Percentiles rank a stretch among this genome's conserved stretches.
Evolutionary conservation across 2,888 invertebrate species (phyloP).

Genomic region (Drosophila siamana): DNA sequence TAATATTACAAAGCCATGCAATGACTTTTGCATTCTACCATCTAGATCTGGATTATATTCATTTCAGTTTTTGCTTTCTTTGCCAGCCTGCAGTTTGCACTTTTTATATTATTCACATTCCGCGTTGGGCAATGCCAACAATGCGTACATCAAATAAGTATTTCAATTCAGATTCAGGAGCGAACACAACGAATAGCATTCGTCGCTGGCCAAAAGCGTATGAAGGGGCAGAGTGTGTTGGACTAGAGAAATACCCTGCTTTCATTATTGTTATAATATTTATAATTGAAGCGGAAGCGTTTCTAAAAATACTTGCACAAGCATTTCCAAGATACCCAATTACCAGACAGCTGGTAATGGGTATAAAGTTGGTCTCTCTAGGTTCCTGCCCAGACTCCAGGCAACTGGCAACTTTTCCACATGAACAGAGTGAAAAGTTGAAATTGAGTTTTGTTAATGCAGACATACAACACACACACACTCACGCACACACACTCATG

Average conservation of each 20-base stretch:
- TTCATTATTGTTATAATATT: too few relatives aligned
- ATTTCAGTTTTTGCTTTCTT: background rate
- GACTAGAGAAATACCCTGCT: background rate
- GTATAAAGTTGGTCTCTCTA: conserved; percentile 41
- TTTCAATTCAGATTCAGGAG: conserved; percentile 37
- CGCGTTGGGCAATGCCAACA: conserved; percentile 24
- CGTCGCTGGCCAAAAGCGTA: conserved; percentile 3
- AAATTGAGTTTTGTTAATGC: conserved; percentile 70
- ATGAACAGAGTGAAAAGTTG: conserved; percentile 71
- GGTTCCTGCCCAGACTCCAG: conserved; percentile 34
- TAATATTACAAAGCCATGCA: conserved; percentile 39
- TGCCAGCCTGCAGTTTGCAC: too few relatives aligned
- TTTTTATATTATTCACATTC: conserved; percentile 40
- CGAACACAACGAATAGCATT: conserved; percentile 26
- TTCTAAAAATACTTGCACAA: too few relatives aligned
- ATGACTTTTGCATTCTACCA: conserved; percentile 33
- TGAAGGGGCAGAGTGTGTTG: background rate
- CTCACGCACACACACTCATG: background rate
- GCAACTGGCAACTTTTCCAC: conserved; percentile 64
- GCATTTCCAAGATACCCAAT: background rate
- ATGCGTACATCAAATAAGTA: conserved; percentile 49
- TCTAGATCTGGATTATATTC: conserved; percentile 7
- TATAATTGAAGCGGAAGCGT: too few relatives aligned
- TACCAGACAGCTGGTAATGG: conserved; percentile 14
- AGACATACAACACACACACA: conserved; percentile 38